Conservation (phyloP, 1,140 invertebrate species). For the Orius insidiosus region DNA sequence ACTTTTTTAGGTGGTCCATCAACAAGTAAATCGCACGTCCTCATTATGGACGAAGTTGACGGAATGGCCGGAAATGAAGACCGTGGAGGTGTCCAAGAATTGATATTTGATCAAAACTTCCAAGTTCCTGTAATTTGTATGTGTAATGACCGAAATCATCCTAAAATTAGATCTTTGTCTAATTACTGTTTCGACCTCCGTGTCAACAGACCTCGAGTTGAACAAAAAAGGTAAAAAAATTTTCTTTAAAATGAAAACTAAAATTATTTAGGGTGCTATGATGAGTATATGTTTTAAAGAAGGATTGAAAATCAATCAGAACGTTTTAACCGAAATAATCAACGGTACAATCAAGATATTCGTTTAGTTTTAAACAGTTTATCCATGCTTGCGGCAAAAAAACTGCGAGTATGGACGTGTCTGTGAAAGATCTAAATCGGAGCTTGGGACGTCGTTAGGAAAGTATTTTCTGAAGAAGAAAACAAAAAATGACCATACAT, state of each 20-base stretch:
- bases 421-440: conserved; percentile 74
- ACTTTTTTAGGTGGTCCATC: conserved; percentile 12
- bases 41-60: conserved; percentile 99
- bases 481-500: conserved; percentile 60
- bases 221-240: conserved; percentile 71
- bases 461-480: conserved; percentile 72
- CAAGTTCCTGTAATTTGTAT: conserved; percentile 92
- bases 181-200: conserved; percentile 92
- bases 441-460: conserved; percentile 83
- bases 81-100: conserved; percentile 85
- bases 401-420: conserved; percentile 30
- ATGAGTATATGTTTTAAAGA: conserved; percentile 86
- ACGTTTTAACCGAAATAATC: conserved; percentile 70
- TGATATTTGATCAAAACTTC: conserved; percentile 87
- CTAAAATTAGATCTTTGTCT: conserved; percentile 81
- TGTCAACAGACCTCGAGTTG: conserved; percentile 61
- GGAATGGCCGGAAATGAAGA: conserved; percentile 99
- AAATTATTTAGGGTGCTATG: conserved; percentile 53
- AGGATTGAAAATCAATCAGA: conserved; percentile 58
- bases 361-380: conserved; percentile 82
- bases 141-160: conserved; percentile 91
- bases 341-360: conserved; percentile 81
- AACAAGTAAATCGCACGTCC: conserved; percentile 51
- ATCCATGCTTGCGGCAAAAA: conserved; percentile 42
- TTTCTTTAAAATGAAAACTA: too few species aligned